Evolutionary conservation across 2,888 invertebrate genomes (phyloP).

Genomic region (Cerastis leucographa): DNA sequence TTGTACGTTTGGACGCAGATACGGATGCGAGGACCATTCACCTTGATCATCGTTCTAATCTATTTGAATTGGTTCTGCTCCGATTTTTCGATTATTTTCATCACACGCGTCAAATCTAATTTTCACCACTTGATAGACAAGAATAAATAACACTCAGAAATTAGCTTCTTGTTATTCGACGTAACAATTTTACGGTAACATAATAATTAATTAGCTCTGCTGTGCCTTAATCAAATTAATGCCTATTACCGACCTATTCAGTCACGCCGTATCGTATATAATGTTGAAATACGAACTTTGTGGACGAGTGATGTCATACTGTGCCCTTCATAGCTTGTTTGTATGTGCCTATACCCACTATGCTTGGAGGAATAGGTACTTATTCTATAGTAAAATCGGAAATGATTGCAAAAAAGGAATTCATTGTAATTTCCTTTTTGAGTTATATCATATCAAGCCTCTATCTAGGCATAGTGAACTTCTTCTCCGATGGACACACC

Average conservation of each 20-base stretch:
- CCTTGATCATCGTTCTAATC: conserved; percentile 45
- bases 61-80: conserved; percentile 52
- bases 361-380: conserved; percentile 1
- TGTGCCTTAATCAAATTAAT: conserved; percentile 57
- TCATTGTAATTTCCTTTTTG: neutral
- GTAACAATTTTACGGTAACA: conserved; percentile 17
- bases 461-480: neutral
- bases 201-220: conserved; percentile 35
- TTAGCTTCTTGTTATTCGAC: conserved; percentile 14
- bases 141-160: conserved; percentile 23
- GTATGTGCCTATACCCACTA: conserved; percentile 33
- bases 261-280: conserved; percentile 25
- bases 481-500: too few relatives aligned
- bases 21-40: conserved; percentile 46
- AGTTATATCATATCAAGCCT: neutral
- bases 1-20: conserved; percentile 40
- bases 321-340: conserved; percentile 55
- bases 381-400: neutral
- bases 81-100: conserved; percentile 45
- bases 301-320: conserved; percentile 59
- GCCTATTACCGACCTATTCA: conserved; percentile 50
- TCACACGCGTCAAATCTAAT: conserved; percentile 24
- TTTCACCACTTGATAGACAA: neutral
- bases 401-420: neutral
- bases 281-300: conserved; percentile 47